A percentile compares a stretch with the other conserved stretches of the same genome.
Evolutionary conservation across 1,140 invertebrate species (phyloP).

Genomic region (Cylas formicarius): DNA sequence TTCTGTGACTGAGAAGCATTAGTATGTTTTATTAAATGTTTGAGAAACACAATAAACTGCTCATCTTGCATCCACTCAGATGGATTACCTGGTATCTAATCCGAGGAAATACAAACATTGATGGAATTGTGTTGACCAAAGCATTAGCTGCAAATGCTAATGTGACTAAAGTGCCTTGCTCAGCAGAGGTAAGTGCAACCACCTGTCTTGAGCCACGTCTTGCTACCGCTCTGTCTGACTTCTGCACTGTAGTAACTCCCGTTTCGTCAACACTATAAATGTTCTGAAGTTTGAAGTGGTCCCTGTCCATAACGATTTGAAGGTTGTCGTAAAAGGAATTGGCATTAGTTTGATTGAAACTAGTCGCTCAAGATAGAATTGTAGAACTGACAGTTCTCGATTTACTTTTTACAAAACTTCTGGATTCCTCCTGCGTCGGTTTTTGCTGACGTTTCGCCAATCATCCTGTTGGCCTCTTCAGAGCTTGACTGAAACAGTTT

Average conservation of each 20-base stretch:
- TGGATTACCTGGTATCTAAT: constrained; percentile 19
- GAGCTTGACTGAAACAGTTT: too few relatives aligned
- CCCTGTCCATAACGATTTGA: constrained; percentile 30
- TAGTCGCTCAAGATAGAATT: constrained; percentile 43
- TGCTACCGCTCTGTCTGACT: constrained; percentile 34
- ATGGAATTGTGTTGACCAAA: constrained; percentile 39
- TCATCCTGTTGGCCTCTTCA: too few relatives aligned
- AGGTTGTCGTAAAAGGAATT: constrained; percentile 37
- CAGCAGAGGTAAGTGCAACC: too few relatives aligned
- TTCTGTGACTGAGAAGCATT: too few relatives aligned
- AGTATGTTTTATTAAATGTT: too few relatives aligned
- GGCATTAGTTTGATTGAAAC: constrained; percentile 45
- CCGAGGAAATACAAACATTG: constrained; percentile 42
- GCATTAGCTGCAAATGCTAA: constrained; percentile 38
- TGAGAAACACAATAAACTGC: too few relatives aligned
- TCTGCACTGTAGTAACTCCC: constrained; percentile 44
- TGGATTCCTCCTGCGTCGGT: constrained; percentile 39
- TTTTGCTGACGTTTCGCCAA: too few relatives aligned
- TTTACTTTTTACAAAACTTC: too few relatives aligned
- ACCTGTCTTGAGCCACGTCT: constrained; percentile 41
- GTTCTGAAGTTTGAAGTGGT: constrained; percentile 33
- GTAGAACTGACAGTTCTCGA: too few relatives aligned
- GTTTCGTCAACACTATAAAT: constrained; percentile 43
- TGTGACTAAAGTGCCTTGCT: too few relatives aligned
- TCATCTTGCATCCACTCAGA: too few relatives aligned